Percentiles rank a stretch among this genome's conserved stretches.
phyloP scores from a whole-genome alignment of 2,113 vertebrate genomes.

The Rhinopomastus cyanomelas region DNA sequence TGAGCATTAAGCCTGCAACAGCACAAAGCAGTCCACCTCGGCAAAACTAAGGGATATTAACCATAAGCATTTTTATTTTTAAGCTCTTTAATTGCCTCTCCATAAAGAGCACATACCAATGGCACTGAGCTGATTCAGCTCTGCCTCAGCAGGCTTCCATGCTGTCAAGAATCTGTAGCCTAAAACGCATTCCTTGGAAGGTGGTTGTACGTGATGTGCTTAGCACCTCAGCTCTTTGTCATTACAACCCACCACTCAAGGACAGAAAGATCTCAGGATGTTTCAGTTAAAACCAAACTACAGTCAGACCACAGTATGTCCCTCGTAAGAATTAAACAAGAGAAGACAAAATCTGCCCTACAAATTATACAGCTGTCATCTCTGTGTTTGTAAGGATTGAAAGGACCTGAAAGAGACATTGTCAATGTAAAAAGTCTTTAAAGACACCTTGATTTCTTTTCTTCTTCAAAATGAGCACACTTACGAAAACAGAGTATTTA shows the following conservation, averaged over 20 bases:
- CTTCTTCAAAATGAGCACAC: not conserved
- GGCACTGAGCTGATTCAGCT: not conserved
- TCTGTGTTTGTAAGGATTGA: not conserved
- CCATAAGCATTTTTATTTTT: not conserved
- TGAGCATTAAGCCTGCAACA: not conserved
- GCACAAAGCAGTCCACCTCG: not conserved
- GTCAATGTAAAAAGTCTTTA: not conserved
- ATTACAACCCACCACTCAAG: not conserved
- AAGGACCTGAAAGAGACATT: not conserved
- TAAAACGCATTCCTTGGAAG: not conserved
- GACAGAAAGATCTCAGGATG: not conserved
- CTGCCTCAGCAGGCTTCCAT: not conserved
- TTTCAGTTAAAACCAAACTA: not conserved
- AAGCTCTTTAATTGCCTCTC: not conserved
- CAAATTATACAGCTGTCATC: not conserved
- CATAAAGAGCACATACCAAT: not conserved
- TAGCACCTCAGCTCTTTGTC: not conserved
- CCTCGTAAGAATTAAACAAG: not conserved
- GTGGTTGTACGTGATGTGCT: not conserved
- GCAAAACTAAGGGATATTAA: not conserved
- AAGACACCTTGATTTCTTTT: not conserved
- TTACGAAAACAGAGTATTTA: not conserved
- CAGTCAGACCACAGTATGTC: not conserved
- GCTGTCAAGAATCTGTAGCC: not conserved
- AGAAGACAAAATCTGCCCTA: not conserved